Base-by-base conservation (phyloP, 92 coral and sea anemone genomes). In the Metridium senile region DNA sequence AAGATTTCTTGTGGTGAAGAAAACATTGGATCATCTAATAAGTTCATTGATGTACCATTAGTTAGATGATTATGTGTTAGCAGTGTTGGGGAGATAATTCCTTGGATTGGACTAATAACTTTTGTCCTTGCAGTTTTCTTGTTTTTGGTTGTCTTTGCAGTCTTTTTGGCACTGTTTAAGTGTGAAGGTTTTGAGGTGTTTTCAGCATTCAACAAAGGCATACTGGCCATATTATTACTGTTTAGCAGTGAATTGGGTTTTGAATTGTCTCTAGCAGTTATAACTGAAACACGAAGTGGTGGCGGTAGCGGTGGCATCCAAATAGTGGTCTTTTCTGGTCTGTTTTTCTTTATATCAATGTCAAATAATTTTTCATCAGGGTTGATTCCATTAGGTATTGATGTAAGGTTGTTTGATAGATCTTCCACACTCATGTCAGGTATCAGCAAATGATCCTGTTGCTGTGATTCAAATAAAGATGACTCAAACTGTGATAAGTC, bases 21-120 rank as follows among this genome's bases (percentile, higher is more conserved):
- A 76, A 91, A 89, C 97, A 91, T 91, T 25, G 97, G 97, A 77
- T 91, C 97, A 68, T 86, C 84, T 78, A 71, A 89, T 29, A 91
- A 74, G 0, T 93, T 83, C 61, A 88, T 81, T 62, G 79, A 79
- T 26, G 67, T 72, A 35, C 74, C 88, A 26, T 72, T 70, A 46
- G 76, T 82, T 20, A 91, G 57, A 47, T 71, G 82, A 61, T 81
- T 84, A 53, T 75, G 89, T 63, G 80, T 82, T n/a, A 83, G 46
- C 7, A 74, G 62, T 43, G 89, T 81, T 26, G 93, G 86, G 19
- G 85, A 59, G 68, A 92, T 71, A 64, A 69, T 82, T 71, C 84
- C 74, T 32, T 82, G 58, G 63, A 82, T 81, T 9, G 87, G 30
- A 33, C 81, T 84, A 62, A 69, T 21, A 51, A 54, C 58, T 59